Conservation (phyloP, 2,888 invertebrate genomes). For the Lasioglossum lativentre region DNA sequence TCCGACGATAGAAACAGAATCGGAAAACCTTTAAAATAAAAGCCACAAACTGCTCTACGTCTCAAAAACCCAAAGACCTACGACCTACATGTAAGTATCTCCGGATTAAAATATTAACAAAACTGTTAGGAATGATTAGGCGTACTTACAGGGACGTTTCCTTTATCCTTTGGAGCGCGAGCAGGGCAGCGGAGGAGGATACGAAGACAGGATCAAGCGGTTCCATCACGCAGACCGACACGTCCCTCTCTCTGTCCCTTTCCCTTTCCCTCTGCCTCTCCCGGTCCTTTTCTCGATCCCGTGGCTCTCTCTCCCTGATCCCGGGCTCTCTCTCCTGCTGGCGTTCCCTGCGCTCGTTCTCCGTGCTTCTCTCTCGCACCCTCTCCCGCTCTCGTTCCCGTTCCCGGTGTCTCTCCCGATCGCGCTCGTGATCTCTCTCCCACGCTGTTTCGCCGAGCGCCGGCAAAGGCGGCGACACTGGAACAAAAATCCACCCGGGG, state of each 20-base stretch:
- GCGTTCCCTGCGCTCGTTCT: constrained; percentile 68
- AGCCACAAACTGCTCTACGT: not conserved
- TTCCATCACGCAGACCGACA: constrained; percentile 82
- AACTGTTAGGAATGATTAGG: constrained; percentile 9
- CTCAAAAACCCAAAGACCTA: not conserved
- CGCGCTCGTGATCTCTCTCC: constrained; percentile 77
- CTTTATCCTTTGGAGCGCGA: constrained; percentile 86
- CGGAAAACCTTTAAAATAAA: not conserved
- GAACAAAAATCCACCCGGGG: constrained; percentile 51
- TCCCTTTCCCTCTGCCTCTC: constrained; percentile 72
- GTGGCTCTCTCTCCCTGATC: constrained; percentile 70
- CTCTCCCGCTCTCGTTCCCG: constrained; percentile 68
- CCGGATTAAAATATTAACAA: not conserved
- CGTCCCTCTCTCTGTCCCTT: constrained; percentile 76
- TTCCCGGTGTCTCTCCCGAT: constrained; percentile 66
- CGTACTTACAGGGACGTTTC: constrained; percentile 86
- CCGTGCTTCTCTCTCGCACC: constrained; percentile 70
- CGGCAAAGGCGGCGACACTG: constrained; percentile 80
- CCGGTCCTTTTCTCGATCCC: constrained; percentile 76
- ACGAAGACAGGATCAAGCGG: constrained; percentile 82
- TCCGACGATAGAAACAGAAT: too few relatives aligned
- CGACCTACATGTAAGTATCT: not conserved
- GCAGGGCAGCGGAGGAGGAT: constrained; percentile 85
- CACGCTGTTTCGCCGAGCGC: constrained; percentile 78
- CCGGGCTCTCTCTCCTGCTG: constrained; percentile 71